Evolutionary conservation across 1,140 invertebrate genomes (phyloP).

Genomic region (Lepidurus arcticus): DNA sequence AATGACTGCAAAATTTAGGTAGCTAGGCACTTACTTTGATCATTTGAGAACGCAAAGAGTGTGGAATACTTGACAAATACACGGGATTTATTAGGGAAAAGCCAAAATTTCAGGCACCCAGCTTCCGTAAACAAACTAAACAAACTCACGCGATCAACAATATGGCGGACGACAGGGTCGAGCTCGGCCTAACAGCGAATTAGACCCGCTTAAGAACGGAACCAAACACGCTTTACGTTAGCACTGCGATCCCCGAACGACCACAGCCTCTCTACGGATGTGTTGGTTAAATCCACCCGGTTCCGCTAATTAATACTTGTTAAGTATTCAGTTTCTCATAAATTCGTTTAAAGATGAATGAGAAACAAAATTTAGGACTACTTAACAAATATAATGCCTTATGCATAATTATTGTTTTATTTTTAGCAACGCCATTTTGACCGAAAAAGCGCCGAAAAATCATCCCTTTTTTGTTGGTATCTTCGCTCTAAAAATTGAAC

Average conservation of each 20-base stretch:
- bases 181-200: not conserved
- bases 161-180: slow-evolving; percentile 11
- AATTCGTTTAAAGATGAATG: too few species aligned
- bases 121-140: slow-evolving; percentile 19
- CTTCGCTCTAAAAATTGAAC: too few species aligned
- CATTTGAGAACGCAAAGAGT: not conserved
- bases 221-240: not conserved
- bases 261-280: not conserved
- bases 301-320: too few species aligned
- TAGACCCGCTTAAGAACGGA: not conserved
- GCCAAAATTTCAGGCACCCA: slow-evolving; percentile 21
- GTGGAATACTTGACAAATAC: not conserved
- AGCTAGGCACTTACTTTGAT: not conserved
- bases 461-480: too few species aligned
- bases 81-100: slow-evolving; percentile 2
- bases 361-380: too few species aligned
- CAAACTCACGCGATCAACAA: slow-evolving; percentile 21
- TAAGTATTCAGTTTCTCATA: too few species aligned
- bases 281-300: too few species aligned
- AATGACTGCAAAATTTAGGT: not conserved
- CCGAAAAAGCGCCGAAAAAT: too few species aligned
- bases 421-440: too few species aligned
- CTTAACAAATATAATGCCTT: too few species aligned
- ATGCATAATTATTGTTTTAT: too few species aligned
- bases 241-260: not conserved